phyloP scores from a whole-genome alignment of 2,888 invertebrate species.

The Chalcis sispes region DNA sequence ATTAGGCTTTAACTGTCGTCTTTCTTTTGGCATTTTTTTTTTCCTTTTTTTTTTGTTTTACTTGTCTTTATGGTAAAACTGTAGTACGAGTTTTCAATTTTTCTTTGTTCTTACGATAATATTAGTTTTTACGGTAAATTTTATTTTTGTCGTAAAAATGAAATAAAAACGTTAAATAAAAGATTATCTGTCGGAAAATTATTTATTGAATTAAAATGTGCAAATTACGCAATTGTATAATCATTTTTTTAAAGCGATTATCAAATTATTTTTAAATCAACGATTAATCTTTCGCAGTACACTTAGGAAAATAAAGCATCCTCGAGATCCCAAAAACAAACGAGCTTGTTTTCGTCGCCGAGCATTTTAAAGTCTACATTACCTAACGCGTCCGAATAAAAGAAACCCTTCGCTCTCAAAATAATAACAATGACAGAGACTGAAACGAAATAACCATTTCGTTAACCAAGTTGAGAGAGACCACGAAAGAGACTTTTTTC shows the following conservation, averaged over 20 bases:
- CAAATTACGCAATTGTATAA: no score
- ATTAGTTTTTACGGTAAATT: not conserved
- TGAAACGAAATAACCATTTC: slow-evolving; percentile 32
- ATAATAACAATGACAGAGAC: slow-evolving; percentile 24
- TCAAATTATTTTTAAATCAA: no score
- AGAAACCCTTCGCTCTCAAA: slow-evolving; percentile 18
- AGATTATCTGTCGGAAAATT: no score
- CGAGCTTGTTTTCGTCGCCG: not conserved
- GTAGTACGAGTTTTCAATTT: not conserved
- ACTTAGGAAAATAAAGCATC: not conserved
- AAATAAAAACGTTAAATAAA: no score
- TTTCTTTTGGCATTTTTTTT: not conserved
- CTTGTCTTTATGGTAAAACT: not conserved
- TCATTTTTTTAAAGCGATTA: no score
- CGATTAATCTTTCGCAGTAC: not conserved
- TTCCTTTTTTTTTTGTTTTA: not conserved
- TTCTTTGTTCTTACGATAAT: not conserved
- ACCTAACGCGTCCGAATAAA: not conserved
- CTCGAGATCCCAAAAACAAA: not conserved
- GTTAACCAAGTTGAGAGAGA: not conserved
- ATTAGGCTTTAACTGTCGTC: slow-evolving; percentile 8
- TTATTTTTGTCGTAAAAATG: no score
- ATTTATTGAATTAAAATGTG: no score
- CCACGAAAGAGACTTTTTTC: no score
- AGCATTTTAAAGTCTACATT: not conserved